phyloP scores from a whole-genome alignment of 2,113 vertebrate genomes.

The Mormyrus iriodes region DNA sequence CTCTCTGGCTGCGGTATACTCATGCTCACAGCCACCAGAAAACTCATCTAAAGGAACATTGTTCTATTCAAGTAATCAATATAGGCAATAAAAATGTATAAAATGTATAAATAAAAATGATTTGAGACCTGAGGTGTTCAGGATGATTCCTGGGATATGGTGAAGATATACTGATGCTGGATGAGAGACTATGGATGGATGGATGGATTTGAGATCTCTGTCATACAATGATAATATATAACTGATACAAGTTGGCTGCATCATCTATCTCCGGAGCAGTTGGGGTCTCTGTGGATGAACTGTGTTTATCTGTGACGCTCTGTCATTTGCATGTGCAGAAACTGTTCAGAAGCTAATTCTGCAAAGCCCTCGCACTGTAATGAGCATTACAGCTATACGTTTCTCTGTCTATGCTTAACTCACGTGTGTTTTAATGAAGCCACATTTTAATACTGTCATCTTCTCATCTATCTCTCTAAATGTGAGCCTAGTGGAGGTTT shows the following conservation, averaged over 20 bases:
- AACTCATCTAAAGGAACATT: neutral
- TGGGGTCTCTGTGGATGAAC: neutral
- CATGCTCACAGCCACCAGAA: neutral
- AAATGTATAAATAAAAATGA: no score
- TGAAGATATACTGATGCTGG: neutral
- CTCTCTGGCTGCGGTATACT: neutral
- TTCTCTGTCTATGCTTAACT: neutral
- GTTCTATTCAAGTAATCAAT: neutral
- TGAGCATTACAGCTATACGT: neutral
- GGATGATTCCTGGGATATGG: neutral
- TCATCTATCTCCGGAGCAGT: neutral
- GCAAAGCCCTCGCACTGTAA: neutral
- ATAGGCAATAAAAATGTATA: neutral
- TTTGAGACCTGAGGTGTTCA: neutral
- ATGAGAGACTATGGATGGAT: neutral
- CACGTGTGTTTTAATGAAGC: neutral
- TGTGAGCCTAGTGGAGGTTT: neutral
- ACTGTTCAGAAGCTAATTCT: neutral
- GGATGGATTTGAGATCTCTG: neutral
- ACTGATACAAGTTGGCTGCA: neutral
- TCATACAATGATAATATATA: neutral
- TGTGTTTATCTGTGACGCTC: neutral
- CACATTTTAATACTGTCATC: neutral
- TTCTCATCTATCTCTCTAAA: conserved; percentile 3
- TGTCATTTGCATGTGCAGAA: neutral